Evolutionary conservation across 1,140 invertebrate species (phyloP), one percentile per base, ranked within the genome.

Genomic region (Drosophila ohnishii): DNA sequence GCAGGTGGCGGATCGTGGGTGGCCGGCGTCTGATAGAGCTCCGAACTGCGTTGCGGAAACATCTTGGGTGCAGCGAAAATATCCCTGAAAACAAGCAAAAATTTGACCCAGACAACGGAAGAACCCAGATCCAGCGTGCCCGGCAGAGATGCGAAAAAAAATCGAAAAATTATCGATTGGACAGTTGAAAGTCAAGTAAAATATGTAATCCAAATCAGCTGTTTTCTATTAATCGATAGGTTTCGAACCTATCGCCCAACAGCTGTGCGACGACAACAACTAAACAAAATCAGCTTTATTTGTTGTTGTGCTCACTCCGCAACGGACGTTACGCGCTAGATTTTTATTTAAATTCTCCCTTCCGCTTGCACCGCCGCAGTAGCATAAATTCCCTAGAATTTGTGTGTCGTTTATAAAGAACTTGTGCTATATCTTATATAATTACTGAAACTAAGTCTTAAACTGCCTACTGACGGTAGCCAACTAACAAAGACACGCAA

Each of bases 41-140:
- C 48, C 5, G 84, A 84, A 9, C 32, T 74, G 35, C 44, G 59
- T 50, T 84, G 76, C 28, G 84, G 84, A 51, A 87, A 87, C 83
- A 87, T 87, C 5, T 35, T 34, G 13, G 11, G 3, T 16, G 3
- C 13, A n/a, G 51, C 16, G 4, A 34, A 40, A 8, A 22, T 25
- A 9, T 19, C 16, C 37, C 10, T n/a, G 9, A 28, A 34, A 65
- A 37, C 1, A 16, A 44, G n/a, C 0, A 6, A 40, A 34, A 42
- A 19, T 10, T 14, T 6, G 35, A 8, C 16, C 19, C 10, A 32
- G 13, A 11, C 4, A 56, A 63, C 7, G 16, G 10, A 73, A 1
- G 9, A 34, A 35, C 48, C 22, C 22, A 2, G 22, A 25, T 25
- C 63, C 28, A 40, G 45, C 69, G 69, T 72, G 69, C 67, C 48